These are phyloP conservation scores for Falco novaeseelandiae DNA, from an alignment of 2,797 vertebrate genomes.

Conservation along the genomic window DNA sequence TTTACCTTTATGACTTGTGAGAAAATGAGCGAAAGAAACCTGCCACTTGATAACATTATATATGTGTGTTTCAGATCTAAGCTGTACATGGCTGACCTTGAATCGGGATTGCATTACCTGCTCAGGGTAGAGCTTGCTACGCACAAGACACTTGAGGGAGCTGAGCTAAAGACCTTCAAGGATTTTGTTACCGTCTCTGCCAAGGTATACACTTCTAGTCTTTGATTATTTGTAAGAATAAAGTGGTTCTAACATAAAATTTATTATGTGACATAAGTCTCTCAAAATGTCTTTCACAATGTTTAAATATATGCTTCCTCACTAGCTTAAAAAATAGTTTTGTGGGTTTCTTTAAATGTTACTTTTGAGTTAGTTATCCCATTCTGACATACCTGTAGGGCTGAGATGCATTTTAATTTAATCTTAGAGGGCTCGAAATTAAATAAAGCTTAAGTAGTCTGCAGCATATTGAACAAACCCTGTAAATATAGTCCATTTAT, in stretches of 20 bases:
- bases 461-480: not conserved
- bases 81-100: conserved; percentile 91
- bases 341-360: not conserved
- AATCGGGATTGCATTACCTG: conserved; percentile 91
- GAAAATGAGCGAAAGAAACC: not conserved
- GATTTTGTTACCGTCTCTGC: conserved; percentile 88
- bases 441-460: conserved; percentile 7
- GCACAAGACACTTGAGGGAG: conserved; percentile 84
- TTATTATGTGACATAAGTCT: not conserved
- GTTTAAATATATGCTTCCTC: not conserved
- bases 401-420: not conserved
- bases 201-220: conserved; percentile 80
- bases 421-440: not conserved
- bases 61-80: conserved; percentile 77
- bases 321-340: not conserved
- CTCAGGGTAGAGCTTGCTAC: conserved; percentile 91
- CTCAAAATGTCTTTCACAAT: not conserved
- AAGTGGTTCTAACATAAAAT: not conserved
- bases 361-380: not conserved
- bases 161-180: conserved; percentile 87
- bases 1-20: not conserved
- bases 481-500: conserved; percentile 24
- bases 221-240: conserved; percentile 19
- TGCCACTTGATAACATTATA: not conserved
- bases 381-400: not conserved